These are phyloP conservation scores for Spodoptera exigua DNA, from an alignment of 2,888 invertebrate genomes.

Conservation along the genomic window DNA sequence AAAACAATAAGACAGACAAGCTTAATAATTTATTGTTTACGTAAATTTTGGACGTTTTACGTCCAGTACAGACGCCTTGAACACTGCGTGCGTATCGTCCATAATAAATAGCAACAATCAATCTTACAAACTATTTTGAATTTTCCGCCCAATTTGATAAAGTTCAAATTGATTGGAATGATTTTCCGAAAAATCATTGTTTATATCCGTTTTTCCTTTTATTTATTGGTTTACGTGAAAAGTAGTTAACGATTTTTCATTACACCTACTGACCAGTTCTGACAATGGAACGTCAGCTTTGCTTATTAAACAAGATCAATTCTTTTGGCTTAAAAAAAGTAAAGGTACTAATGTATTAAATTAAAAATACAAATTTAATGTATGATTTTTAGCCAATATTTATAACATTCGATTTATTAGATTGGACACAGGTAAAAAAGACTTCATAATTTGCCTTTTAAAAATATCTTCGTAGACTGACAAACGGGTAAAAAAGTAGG, in stretches of 20 bases:
- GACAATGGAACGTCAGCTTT: too few relatives aligned
- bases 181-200: constrained; percentile 5
- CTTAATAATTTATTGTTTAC: constrained; percentile 61
- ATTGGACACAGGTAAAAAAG: too few relatives aligned
- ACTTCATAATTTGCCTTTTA: too few relatives aligned
- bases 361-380: too few relatives aligned
- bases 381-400: too few relatives aligned
- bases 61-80: constrained; percentile 41
- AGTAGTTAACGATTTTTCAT: constrained; percentile 10
- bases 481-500: too few relatives aligned
- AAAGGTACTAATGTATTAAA: not conserved
- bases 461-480: too few relatives aligned
- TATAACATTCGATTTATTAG: too few relatives aligned
- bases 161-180: constrained; percentile 9
- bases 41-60: constrained; percentile 62
- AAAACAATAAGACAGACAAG: constrained; percentile 52
- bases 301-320: too few relatives aligned
- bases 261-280: not conserved
- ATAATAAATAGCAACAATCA: constrained; percentile 25
- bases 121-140: constrained; percentile 17
- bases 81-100: constrained; percentile 26
- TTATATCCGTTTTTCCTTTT: constrained; percentile 20
- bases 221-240: constrained; percentile 15
- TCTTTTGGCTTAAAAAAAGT: not conserved
- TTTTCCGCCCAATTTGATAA: constrained; percentile 11